Evolutionary conservation across 2,113 vertebrate genomes (phyloP), one percentile per base, ranked within the genome.

Genomic region (Microcebus tavaratra): DNA sequence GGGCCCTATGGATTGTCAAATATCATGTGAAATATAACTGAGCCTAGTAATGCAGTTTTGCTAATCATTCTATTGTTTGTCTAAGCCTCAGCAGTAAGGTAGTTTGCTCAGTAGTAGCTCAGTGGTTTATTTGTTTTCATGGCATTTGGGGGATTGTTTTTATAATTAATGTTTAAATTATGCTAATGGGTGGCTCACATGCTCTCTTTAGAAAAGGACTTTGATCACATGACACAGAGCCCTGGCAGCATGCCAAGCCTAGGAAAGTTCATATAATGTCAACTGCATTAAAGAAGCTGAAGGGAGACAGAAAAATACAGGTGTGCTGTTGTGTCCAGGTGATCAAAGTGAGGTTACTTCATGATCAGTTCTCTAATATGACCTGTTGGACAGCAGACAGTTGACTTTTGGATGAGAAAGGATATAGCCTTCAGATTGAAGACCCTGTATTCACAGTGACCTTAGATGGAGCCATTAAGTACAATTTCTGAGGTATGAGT

Each of bases 1-100:
- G 97, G 96, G 97, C 98, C 97, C 98, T 96, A 95, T 95, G 98
- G 98, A 98, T 98, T 98, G 97, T 98, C 98, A 98, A 98, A 98
- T 98, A 96, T 67, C 59, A 27, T 97, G 94, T 98, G 96, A 98
- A 99, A 98, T 98, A 98, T 95, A 0, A 0, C 73, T 34, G 90
- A 96, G 91, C 88, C 97, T 95, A 50, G 80, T 96, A 98, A 98
- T 98, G 95, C 86, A 36, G 97, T 98, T 98, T 98, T 98, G 92
- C 45, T 98, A 98, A 98, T 98, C 97, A 90, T 95, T 97, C 96
- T 97, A 59, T 86, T 98, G 91, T 98, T 98, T 98, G 50, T 93
- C 78, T 95, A 93, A 89, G 63, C 95, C 72, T 84, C 94, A 94
- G 92, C 42, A 97, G 72, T 97, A 88, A 98, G 97, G 90, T 50